Conservation (phyloP, 2,113 vertebrate genomes). For the Fukomys damarensis region DNA sequence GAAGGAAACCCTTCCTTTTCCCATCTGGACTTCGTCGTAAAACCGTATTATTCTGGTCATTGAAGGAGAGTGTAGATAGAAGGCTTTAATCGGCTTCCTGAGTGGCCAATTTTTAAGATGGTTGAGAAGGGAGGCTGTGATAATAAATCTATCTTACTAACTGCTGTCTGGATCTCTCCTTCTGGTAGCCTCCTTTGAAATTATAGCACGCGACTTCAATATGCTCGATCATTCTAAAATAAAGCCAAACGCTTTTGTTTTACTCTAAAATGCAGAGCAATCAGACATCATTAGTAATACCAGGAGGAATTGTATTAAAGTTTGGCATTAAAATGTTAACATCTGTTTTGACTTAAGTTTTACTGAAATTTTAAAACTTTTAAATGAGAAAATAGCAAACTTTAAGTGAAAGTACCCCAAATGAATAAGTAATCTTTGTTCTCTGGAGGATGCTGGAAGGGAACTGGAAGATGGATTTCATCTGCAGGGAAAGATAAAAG, state of each 20-base stretch:
- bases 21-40: slow-evolving; percentile 3
- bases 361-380: slow-evolving; percentile 70
- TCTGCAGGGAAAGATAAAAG: slow-evolving; percentile 50
- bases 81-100: slow-evolving; percentile 55
- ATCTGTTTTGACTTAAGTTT: slow-evolving; percentile 71
- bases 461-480: not conserved
- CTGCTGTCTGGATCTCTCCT: slow-evolving; percentile 11
- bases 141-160: slow-evolving; percentile 51
- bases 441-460: slow-evolving; percentile 18
- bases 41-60: slow-evolving; percentile 50
- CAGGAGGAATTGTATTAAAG: slow-evolving; percentile 51
- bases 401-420: slow-evolving; percentile 5
- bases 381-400: slow-evolving; percentile 41
- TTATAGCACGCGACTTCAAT: slow-evolving; percentile 19
- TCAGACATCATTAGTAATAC: slow-evolving; percentile 40
- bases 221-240: slow-evolving; percentile 62
- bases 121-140: slow-evolving; percentile 26
- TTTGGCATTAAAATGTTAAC: slow-evolving; percentile 69
- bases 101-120: slow-evolving; percentile 61
- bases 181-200: slow-evolving; percentile 54
- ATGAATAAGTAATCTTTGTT: slow-evolving; percentile 41
- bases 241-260: slow-evolving; percentile 66
- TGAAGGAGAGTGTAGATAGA: slow-evolving; percentile 42
- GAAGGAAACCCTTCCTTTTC: slow-evolving; percentile 10
- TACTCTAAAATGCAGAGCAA: slow-evolving; percentile 57